Evolutionary conservation across 2,113 vertebrate species (phyloP).

Genomic region (Hylia prasina): DNA sequence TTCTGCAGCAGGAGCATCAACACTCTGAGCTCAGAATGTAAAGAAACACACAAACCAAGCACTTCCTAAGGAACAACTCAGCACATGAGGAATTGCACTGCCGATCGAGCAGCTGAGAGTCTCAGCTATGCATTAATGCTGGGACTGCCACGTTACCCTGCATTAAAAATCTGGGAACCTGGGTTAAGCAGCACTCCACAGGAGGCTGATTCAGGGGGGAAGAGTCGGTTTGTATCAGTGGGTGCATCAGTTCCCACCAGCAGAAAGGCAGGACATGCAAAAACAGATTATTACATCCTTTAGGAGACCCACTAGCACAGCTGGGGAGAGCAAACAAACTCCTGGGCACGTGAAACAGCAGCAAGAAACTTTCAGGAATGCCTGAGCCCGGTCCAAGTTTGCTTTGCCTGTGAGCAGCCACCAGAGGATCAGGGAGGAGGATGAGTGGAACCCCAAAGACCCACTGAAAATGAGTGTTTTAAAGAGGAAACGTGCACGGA

Average conservation of each 20-base stretch:
- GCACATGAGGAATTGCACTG: rapidly evolving
- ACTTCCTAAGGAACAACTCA: background rate
- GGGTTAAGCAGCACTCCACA: background rate
- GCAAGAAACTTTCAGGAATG: too few species aligned
- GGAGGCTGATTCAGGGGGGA: background rate
- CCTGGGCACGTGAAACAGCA: background rate
- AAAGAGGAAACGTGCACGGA: background rate
- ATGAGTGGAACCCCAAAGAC: background rate
- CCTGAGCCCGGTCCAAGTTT: background rate
- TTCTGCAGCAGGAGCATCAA: background rate
- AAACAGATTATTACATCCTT: background rate
- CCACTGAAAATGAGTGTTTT: background rate
- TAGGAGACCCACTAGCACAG: background rate
- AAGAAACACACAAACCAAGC: background rate
- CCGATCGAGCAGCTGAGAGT: background rate
- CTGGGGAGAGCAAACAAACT: background rate
- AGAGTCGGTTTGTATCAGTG: background rate
- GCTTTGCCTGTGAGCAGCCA: background rate
- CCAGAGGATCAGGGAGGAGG: background rate
- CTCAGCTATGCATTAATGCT: rapidly evolving
- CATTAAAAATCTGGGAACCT: rapidly evolving
- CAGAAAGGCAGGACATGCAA: background rate
- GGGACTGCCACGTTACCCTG: background rate
- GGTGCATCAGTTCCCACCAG: background rate
- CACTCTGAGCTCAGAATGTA: background rate